These are phyloP conservation scores for Microctenopoma steveboyesi DNA, from an alignment of 2,797 vertebrate species.

Conservation along the genomic window DNA sequence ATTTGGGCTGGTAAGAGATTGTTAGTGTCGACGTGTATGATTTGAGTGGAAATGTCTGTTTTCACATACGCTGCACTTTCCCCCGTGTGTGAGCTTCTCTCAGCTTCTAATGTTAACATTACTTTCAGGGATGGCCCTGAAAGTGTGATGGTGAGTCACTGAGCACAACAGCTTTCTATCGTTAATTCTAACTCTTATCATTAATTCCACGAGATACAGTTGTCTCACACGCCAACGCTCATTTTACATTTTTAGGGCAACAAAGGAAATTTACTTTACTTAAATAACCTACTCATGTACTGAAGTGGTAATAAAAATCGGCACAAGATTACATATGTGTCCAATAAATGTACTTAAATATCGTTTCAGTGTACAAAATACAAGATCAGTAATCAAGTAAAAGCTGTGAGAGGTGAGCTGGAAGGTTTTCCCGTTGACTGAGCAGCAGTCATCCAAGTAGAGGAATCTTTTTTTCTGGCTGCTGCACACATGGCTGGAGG, in stretches of 20 bases:
- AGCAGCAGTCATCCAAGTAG: conserved; percentile 50
- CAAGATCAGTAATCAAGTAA: conserved; percentile 28
- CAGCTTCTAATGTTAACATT: not conserved
- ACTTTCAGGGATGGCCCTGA: too few relatives aligned
- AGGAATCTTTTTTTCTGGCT: conserved; percentile 66
- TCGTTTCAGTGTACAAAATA: not conserved
- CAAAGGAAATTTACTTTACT: not conserved
- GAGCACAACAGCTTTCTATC: not conserved
- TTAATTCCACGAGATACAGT: too few relatives aligned
- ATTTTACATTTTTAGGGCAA: not conserved
- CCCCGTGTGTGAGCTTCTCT: not conserved
- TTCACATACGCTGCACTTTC: not conserved
- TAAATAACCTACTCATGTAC: not conserved
- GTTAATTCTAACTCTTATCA: not conserved
- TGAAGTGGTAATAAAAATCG: not conserved
- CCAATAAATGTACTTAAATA: not conserved
- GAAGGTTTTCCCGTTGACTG: conserved; percentile 51
- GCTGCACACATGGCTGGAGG: conserved; percentile 58
- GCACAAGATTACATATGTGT: not conserved
- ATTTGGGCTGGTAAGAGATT: too few relatives aligned
- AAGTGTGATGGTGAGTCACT: not conserved
- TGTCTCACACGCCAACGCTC: not conserved
- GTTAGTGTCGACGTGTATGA: not conserved
- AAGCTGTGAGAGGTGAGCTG: conserved; percentile 28
- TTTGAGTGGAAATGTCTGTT: not conserved